A percentile compares a stretch with the other conserved stretches of the same genome.
phyloP scores from a whole-genome alignment of 2,113 vertebrate species.

The Trichomycterus rosablanca region DNA sequence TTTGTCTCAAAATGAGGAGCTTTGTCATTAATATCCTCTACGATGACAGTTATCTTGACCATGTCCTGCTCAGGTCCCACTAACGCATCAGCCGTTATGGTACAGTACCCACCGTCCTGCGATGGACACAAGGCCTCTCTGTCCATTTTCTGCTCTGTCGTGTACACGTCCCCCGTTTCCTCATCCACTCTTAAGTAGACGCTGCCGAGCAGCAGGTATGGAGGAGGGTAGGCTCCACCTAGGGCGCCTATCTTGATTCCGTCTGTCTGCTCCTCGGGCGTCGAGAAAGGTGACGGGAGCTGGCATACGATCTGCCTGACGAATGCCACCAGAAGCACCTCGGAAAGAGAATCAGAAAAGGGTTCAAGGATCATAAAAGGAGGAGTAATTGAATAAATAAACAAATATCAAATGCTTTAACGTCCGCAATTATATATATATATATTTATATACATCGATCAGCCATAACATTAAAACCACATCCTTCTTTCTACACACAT shows the following conservation, averaged over 20 bases:
- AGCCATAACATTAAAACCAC: no score
- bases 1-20: constrained; percentile 59
- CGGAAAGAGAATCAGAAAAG: constrained; percentile 46
- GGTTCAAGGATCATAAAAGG: background rate
- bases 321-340: constrained; percentile 55
- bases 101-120: constrained; percentile 52
- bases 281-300: constrained; percentile 47
- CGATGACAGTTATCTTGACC: constrained; percentile 57
- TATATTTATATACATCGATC: no score
- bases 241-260: constrained; percentile 60
- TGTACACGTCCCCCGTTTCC: constrained; percentile 64
- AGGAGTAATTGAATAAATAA: background rate
- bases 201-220: constrained; percentile 59
- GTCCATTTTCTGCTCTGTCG: constrained; percentile 59
- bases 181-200: constrained; percentile 58
- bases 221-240: constrained; percentile 48
- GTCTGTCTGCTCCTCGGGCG: constrained; percentile 61
- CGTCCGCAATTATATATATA: no score
- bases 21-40: constrained; percentile 73
- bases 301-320: constrained; percentile 50
- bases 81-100: constrained; percentile 53
- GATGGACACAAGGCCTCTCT: constrained; percentile 61
- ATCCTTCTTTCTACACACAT: no score
- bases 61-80: constrained; percentile 55
- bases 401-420: no score